These are phyloP conservation scores for Ctenopoma kingsleyae DNA, from an alignment of 2,797 vertebrate species.

Conservation along the genomic window DNA sequence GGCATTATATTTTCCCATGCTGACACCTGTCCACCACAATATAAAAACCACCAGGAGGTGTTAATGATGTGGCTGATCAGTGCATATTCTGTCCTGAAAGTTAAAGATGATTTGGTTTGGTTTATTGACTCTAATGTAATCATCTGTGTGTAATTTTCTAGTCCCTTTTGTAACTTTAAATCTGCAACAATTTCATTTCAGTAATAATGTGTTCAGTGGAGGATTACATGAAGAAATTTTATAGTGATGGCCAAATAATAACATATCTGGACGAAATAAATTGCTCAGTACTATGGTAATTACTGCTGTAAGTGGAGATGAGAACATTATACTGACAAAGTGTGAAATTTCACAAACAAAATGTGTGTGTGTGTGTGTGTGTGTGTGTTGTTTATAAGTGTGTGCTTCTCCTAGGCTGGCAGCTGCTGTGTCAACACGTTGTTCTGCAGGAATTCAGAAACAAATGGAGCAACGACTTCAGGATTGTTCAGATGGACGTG, in stretches of 20 bases:
- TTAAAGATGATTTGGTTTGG: neutral
- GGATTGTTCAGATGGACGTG: slow-evolving; percentile 81
- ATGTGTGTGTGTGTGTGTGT: slow-evolving; percentile 3
- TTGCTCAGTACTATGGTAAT: slow-evolving; percentile 7
- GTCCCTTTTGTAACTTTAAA: neutral
- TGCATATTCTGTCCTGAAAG: neutral
- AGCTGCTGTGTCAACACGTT: slow-evolving; percentile 29
- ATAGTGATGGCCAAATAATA: neutral
- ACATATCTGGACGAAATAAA: neutral
- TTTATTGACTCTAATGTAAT: neutral
- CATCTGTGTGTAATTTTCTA: too few relatives aligned
- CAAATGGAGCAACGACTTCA: slow-evolving; percentile 58
- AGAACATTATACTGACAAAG: slow-evolving; percentile 13
- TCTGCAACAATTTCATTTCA: neutral
- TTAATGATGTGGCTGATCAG: too few relatives aligned
- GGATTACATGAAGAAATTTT: slow-evolving; percentile 1
- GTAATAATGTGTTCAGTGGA: neutral
- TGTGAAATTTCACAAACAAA: slow-evolving; percentile 16
- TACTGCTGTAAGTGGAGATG: neutral
- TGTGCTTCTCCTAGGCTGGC: slow-evolving; percentile 1
- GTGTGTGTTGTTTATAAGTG: neutral
- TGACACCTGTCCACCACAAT: too few relatives aligned
- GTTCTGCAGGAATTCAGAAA: slow-evolving; percentile 72
- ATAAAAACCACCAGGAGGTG: too few relatives aligned
- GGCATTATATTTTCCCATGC: too few relatives aligned